Evolutionary conservation across 1,140 invertebrate species (phyloP).

Genomic region (Drosophila lacteicornis): DNA sequence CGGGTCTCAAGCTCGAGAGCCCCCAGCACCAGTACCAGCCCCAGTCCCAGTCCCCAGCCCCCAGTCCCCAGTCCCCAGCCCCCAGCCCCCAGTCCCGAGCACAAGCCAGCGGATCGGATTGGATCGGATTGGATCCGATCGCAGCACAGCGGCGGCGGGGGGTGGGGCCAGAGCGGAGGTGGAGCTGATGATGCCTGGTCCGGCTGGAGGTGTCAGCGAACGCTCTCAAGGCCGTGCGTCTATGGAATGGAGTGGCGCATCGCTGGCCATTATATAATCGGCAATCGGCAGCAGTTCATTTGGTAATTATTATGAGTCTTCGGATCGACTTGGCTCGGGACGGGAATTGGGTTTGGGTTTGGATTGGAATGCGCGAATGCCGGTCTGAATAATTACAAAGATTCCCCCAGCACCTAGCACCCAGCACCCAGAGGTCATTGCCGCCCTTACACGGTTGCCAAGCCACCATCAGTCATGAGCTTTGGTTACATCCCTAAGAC

Average conservation of each 20-base stretch:
- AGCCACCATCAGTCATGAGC: too few species aligned
- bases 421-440: constrained; percentile 47
- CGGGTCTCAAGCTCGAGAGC: constrained; percentile 8
- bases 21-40: neutral
- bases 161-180: neutral
- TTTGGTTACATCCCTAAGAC: too few species aligned
- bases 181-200: constrained; percentile 30
- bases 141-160: neutral
- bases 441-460: neutral
- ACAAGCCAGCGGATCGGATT: constrained; percentile 18
- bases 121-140: constrained; percentile 5
- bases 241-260: constrained; percentile 63
- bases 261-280: constrained; percentile 73
- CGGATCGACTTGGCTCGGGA: neutral
- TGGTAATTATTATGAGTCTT: constrained; percentile 58
- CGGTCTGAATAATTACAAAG: constrained; percentile 9
- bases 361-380: constrained; percentile 11
- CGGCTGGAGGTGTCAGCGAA: constrained; percentile 64
- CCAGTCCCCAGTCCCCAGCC: neutral
- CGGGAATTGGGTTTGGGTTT: neutral
- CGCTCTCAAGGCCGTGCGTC: constrained; percentile 68
- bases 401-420: neutral
- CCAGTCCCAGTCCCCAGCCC: neutral
- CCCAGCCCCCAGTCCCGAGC: neutral
- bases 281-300: constrained; percentile 63